Conservation (phyloP, 2,113 vertebrate genomes). For the Corythoichthys haematopterus region DNA sequence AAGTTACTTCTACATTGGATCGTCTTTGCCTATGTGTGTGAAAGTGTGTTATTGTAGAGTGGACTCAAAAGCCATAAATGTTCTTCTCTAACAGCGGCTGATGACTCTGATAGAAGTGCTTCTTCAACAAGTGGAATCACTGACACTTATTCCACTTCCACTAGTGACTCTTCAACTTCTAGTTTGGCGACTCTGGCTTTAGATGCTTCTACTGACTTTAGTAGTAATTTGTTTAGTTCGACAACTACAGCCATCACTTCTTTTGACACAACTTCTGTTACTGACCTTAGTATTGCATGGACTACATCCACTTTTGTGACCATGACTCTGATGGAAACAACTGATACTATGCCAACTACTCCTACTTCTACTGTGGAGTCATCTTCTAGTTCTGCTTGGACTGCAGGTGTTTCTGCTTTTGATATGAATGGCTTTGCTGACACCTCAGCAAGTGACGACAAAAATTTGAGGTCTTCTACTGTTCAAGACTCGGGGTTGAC, state of each 20-base stretch:
- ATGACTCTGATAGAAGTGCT: conserved; percentile 45
- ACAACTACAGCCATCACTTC: neutral
- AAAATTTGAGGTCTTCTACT: neutral
- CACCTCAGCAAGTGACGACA: neutral
- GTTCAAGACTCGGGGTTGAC: neutral
- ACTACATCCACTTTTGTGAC: neutral
- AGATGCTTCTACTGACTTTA: neutral
- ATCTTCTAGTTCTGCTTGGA: neutral
- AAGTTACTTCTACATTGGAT: neutral
- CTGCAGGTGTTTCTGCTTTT: neutral
- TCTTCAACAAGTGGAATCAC: conserved; percentile 49
- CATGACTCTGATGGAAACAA: neutral
- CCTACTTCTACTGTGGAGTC: neutral
- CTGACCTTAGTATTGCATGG: neutral
- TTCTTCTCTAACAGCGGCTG: conserved; percentile 63
- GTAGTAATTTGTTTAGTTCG: neutral
- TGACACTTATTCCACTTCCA: conserved; percentile 12
- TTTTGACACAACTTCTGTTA: neutral
- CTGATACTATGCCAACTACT: neutral
- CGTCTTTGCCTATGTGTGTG: neutral
- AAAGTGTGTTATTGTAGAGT: conserved; percentile 17
- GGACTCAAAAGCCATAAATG: conserved; percentile 45
- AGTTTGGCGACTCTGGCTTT: neutral
- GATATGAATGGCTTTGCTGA: neutral
- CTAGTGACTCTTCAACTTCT: neutral